phyloP scores from a whole-genome alignment of 2,797 vertebrate species.

The Dermochelys coriacea region DNA sequence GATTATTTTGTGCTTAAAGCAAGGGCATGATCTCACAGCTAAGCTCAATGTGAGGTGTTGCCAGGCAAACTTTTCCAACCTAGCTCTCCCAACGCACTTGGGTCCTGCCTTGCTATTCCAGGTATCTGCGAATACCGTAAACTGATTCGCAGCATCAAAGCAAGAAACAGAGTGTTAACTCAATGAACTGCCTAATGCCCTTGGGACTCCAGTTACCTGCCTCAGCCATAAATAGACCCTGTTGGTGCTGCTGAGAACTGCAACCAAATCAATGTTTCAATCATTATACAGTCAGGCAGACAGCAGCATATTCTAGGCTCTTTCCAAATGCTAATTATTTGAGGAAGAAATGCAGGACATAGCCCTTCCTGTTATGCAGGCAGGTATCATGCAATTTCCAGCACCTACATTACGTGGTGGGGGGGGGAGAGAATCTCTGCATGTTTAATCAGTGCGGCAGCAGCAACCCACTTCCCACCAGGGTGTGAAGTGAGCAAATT shows the following conservation, averaged over 20 bases:
- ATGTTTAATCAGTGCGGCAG: background rate
- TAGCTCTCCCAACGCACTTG: background rate
- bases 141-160: background rate
- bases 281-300: conserved; percentile 16
- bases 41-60: background rate
- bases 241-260: background rate
- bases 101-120: background rate
- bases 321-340: conserved; percentile 43
- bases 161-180: background rate
- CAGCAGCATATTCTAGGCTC: conserved; percentile 29
- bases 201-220: background rate
- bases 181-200: background rate
- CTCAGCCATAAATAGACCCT: background rate
- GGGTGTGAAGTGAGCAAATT: background rate
- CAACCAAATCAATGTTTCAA: conserved; percentile 17
- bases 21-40: background rate
- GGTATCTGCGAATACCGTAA: background rate
- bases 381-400: conserved; percentile 42
- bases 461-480: background rate
- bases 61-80: background rate
- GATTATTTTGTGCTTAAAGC: background rate
- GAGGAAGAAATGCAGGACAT: background rate
- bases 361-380: conserved; percentile 61
- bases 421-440: background rate
- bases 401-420: background rate